Base-by-base conservation (phyloP, 2,113 vertebrate genomes). In the Cichladusa arquata region DNA sequence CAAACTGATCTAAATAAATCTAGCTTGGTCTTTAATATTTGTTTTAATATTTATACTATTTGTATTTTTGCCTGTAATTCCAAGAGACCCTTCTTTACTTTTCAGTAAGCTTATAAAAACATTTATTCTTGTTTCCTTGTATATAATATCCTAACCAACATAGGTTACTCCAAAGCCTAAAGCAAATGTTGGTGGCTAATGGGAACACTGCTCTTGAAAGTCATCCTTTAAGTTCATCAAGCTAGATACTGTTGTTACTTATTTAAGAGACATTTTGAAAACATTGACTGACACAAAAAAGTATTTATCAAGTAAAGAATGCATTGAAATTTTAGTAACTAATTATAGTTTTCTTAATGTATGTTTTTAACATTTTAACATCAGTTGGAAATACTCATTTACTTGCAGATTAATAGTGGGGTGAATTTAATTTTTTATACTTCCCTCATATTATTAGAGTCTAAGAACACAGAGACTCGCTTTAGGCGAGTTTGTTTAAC, bases 401-500 rank as follows among this genome's bases (percentile, higher is more conserved):
- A 51, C 19, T 84, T 72, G 13, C 14, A 70, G 64, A 45, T 51
- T n/a, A 84, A 86, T 71, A 48, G 29, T 28, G 38, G 34, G 34
- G 8, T 79, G 12, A 25, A 66, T 77, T 94, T 79, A 92, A 67
- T 82, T 85, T 82, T 94, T 95, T 72, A 85, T 90, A 50, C 4
- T 73, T 81, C 24, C 9, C 9, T 91, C 25, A 33, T 66, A 53
- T 86, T 84, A 79, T 86, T 81, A 69, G 76, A 86, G 50, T 14
- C 14, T 86, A 78, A 79, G 38, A 92, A 69, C 53, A 67, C 34
- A 87, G n/a, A 89, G 9, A 92, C 14, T 70, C 65, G 40, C 61
- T 95, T 78, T 89, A 79, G 60, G 65, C 48, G 12, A 72, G 28
- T 94, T 96, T 88, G 38, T 92, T 93, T 95, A 87, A 77, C 34